phyloP scores from a whole-genome alignment of 2,797 vertebrate genomes.

The Manis pentadactyla region DNA sequence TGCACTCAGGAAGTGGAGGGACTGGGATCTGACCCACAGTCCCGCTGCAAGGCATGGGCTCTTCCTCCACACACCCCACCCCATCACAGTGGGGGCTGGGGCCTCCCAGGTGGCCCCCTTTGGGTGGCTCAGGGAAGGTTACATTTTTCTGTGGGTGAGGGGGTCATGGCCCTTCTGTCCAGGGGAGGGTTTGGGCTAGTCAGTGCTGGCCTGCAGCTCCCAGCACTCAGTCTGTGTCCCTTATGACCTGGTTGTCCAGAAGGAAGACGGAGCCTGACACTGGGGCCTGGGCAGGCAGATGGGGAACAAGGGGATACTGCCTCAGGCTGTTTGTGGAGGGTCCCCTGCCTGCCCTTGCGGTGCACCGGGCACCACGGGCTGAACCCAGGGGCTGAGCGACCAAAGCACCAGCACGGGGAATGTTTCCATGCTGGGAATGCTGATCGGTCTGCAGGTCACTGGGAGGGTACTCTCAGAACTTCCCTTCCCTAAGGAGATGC shows the following conservation, averaged over 20 bases:
- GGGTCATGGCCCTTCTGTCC: not conserved
- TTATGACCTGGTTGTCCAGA: not conserved
- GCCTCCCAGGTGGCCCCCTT: not conserved
- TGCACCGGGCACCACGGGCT: not conserved
- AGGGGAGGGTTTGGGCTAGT: not conserved
- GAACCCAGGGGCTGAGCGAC: not conserved
- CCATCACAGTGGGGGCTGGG: too few relatives aligned
- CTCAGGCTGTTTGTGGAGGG: not conserved
- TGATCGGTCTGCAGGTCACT: rapidly evolving
- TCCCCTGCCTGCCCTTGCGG: not conserved
- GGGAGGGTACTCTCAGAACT: rapidly evolving
- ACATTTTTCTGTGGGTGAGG: not conserved
- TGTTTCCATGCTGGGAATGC: not conserved
- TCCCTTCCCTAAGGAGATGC: not conserved
- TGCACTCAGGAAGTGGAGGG: not conserved
- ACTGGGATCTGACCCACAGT: not conserved
- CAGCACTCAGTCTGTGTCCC: not conserved
- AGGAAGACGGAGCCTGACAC: not conserved
- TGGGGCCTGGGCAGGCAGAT: not conserved
- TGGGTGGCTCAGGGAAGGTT: not conserved
- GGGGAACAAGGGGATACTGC: not conserved
- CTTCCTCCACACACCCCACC: too few relatives aligned
- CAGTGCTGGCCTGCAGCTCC: not conserved
- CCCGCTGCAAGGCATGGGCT: not conserved
- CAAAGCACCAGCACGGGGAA: not conserved